Base-by-base conservation (phyloP, 2,797 vertebrate genomes). In the Lateolabrax maculatus region DNA sequence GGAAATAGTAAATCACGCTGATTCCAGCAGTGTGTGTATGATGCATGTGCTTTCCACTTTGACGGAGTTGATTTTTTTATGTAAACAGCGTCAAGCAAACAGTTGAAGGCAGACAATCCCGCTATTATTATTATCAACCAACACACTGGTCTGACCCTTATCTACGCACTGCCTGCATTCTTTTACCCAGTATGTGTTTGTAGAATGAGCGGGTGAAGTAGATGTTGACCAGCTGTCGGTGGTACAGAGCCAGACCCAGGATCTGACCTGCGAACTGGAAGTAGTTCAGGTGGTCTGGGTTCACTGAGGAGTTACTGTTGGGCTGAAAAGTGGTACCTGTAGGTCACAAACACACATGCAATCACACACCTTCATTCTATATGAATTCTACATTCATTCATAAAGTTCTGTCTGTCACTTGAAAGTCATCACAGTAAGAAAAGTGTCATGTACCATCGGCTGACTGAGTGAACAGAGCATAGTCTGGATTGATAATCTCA, bases 141-240 rank as follows among this genome's bases (percentile, higher is more conserved):
- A 34, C 2, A 27, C 27, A 43, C 29, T 13, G 8, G 3, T 31
- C 21, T 58, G 27, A 52, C 25, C 13, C 9, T 27, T 19, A 6
- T 51, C 4, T 11, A n/a, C 36, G 27, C 12, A 39, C 9, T 25
- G 34, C 2, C 4, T n/a, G 44, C n/a, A n/a, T 48, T 72, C 6
- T 65, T 55, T 84, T 86, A 99, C 98, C 98, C 89, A 99, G 96
- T 84, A 99, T 99, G 90, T 99, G 98, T 87, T 99, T 99, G 95
- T 99, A 99, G 95, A 99, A 99, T 37, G 98, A 99, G 70, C 98
- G 96, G 0, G 98, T 99, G 92, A 99, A 99, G 92, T 99, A 99
- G 91, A 99, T 99, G 92, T 99, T 99, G 80, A 99, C 98, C 90
- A 99, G 84, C 77, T 99, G 98, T 2, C 96, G 95, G 87, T 99